A percentile compares a stretch with the other conserved stretches of the same genome.
These are phyloP conservation scores for Ophonus ardosiacus DNA, from an alignment of 2,888 invertebrate genomes.

Conservation along the genomic window DNA sequence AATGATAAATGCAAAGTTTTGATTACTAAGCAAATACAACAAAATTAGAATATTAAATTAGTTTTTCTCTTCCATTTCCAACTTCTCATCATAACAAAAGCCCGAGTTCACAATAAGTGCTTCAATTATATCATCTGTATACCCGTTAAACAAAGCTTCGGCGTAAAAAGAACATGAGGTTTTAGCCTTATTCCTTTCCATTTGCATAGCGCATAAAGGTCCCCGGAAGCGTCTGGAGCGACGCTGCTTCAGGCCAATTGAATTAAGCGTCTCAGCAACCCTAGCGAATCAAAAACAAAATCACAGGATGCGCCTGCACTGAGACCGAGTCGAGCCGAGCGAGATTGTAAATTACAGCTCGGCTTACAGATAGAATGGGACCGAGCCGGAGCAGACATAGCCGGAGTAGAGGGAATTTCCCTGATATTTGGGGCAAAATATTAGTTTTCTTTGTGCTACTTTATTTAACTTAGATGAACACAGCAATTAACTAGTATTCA, in stretches of 20 bases:
- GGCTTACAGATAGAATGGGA: conserved; percentile 69
- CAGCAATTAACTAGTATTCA: no score
- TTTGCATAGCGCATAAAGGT: neutral
- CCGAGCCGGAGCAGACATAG: neutral
- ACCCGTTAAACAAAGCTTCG: conserved; percentile 31
- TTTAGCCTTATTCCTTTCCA: neutral
- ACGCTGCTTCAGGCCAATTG: conserved; percentile 17
- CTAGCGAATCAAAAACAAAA: conserved; percentile 73
- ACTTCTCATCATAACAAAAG: neutral
- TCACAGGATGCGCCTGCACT: conserved; percentile 71
- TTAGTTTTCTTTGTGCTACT: neutral
- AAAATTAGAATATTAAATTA: no score
- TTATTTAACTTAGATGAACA: no score
- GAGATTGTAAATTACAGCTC: conserved; percentile 73
- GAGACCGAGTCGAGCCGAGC: conserved; percentile 67
- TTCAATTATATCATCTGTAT: conserved; percentile 40
- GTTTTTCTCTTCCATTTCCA: neutral
- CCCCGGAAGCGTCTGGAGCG: neutral
- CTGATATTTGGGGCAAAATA: neutral
- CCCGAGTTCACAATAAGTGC: conserved; percentile 12
- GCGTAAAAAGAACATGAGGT: conserved; percentile 17
- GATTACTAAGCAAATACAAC: no score
- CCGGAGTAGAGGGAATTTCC: neutral
- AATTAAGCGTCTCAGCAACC: conserved; percentile 37
- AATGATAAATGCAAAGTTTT: no score